Conservation (phyloP, 2,113 vertebrate species). For the Mormoops blainvillei region DNA sequence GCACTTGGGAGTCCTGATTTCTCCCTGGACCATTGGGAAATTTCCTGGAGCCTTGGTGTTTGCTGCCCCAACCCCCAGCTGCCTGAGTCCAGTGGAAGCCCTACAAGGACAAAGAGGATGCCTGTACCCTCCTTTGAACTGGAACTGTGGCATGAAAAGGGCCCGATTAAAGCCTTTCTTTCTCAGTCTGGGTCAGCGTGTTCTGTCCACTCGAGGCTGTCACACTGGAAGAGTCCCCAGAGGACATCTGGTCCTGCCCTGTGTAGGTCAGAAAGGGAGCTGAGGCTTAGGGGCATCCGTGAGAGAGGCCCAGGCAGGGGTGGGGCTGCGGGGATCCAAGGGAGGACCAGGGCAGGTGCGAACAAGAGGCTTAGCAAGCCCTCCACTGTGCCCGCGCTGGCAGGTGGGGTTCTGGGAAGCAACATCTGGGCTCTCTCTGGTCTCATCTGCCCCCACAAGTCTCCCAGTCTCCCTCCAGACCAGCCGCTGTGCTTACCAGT, state of each 20-base stretch:
- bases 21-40: neutral
- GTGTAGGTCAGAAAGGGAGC: neutral
- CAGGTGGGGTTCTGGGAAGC: neutral
- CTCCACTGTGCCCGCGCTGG: neutral
- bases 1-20: neutral
- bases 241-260: neutral
- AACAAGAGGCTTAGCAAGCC: neutral
- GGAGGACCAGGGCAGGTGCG: neutral
- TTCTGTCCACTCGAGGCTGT: neutral
- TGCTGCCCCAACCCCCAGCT: neutral
- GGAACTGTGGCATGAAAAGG: neutral
- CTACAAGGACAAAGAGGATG: neutral
- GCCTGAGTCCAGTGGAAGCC: neutral
- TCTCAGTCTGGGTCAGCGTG: neutral
- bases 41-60: too few relatives aligned
- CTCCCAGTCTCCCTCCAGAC: neutral
- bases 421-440: fast-evolving
- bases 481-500: neutral
- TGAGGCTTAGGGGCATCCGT: neutral
- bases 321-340: neutral
- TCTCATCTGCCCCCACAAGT: neutral
- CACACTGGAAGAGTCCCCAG: neutral
- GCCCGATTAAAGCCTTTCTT: constrained; percentile 21
- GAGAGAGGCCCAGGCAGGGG: neutral
- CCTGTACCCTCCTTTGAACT: neutral